These are phyloP conservation scores for Lineus longissimus DNA, from an alignment of 1,140 invertebrate species.

Conservation along the genomic window DNA sequence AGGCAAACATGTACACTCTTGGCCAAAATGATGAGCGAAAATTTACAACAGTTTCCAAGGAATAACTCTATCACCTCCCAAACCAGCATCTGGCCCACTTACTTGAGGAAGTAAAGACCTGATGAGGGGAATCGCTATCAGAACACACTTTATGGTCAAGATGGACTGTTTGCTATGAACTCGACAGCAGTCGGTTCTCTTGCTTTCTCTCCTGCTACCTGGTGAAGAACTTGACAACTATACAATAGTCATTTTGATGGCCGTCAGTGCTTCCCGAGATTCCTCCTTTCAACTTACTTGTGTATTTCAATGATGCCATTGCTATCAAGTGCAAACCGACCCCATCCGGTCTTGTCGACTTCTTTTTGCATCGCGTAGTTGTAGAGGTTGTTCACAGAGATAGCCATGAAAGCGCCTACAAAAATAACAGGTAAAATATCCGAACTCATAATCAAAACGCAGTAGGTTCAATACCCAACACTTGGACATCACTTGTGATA, in stretches of 20 bases:
- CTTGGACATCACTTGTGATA: too few relatives aligned
- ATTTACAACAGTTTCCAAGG: not conserved
- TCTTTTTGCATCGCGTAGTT: conserved; percentile 12
- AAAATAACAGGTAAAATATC: conserved; percentile 10
- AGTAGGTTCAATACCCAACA: too few relatives aligned
- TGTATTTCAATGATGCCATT: conserved; percentile 22
- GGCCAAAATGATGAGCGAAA: not conserved
- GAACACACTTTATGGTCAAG: too few relatives aligned
- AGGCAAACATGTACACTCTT: conserved; percentile 3
- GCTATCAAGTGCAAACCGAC: conserved; percentile 4
- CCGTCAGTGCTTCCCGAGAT: too few relatives aligned
- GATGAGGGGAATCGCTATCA: too few relatives aligned
- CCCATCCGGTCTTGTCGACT: conserved; percentile 14
- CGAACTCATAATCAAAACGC: too few relatives aligned
- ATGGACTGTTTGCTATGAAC: too few relatives aligned
- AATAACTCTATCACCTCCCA: not conserved
- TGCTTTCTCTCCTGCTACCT: too few relatives aligned
- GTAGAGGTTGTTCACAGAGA: conserved; percentile 36
- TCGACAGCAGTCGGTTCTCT: too few relatives aligned
- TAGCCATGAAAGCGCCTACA: conserved; percentile 35
- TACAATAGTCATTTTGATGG: too few relatives aligned
- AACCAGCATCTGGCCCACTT: not conserved
- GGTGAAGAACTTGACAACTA: too few relatives aligned
- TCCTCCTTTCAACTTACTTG: too few relatives aligned
- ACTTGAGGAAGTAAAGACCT: not conserved